phyloP scores from a whole-genome alignment of 2,888 invertebrate species.

The Punctoribates punctum region DNA sequence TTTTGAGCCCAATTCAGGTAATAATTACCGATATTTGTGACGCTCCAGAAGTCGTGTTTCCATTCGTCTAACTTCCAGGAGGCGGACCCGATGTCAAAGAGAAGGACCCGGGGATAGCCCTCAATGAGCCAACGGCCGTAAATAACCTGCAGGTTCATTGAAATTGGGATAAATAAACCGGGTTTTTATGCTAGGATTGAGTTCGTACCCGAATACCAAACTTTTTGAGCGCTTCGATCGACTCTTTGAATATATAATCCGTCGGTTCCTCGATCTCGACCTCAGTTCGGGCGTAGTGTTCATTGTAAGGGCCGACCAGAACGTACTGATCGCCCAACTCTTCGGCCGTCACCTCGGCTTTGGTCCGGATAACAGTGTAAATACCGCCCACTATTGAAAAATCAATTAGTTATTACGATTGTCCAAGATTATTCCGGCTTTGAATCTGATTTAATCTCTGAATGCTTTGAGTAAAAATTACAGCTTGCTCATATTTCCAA shows the following conservation, averaged over 20 bases:
- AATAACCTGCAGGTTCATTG: slow-evolving; percentile 54
- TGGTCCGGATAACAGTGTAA: slow-evolving; percentile 96
- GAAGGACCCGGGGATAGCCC: slow-evolving; percentile 95
- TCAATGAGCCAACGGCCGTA: slow-evolving; percentile 99
- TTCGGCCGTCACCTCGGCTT: slow-evolving; percentile 91
- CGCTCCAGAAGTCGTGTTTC: slow-evolving; percentile 89
- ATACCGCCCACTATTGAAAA: slow-evolving; percentile 83
- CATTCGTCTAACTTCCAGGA: slow-evolving; percentile 93
- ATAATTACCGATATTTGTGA: slow-evolving; percentile 69
- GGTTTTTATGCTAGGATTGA: too few species aligned
- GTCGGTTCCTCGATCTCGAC: slow-evolving; percentile 90
- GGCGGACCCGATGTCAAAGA: slow-evolving; percentile 88
- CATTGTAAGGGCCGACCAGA: slow-evolving; percentile 90
- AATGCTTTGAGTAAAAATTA: too few species aligned
- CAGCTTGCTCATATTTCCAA: too few species aligned
- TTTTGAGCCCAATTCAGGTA: too few species aligned
- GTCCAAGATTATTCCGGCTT: too few species aligned
- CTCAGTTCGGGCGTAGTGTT: slow-evolving; percentile 85
- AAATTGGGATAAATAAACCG: too few species aligned
- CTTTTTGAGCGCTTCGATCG: slow-evolving; percentile 72
- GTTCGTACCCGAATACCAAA: slow-evolving; percentile 76
- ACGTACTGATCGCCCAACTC: slow-evolving; percentile 98
- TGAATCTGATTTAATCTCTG: too few species aligned
- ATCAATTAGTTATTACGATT: too few species aligned
- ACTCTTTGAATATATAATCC: slow-evolving; percentile 67